Conservation (phyloP, 1,140 invertebrate genomes). For the Polyergus mexicanus region DNA sequence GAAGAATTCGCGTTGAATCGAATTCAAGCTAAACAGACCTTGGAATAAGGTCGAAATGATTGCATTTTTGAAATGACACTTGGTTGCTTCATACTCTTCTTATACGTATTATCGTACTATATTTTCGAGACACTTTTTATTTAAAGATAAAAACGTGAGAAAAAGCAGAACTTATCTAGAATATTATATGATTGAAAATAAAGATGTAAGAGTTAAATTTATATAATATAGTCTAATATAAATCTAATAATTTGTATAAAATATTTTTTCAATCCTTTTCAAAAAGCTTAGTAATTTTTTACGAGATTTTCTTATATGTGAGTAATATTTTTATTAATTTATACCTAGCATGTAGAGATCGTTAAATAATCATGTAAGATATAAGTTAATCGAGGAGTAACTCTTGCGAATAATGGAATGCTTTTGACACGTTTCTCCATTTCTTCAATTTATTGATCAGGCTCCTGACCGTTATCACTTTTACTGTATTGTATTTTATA, state of each 20-base stretch:
- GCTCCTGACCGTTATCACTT: background rate
- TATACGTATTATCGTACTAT: background rate
- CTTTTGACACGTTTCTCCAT: background rate
- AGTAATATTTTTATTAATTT: too few species aligned
- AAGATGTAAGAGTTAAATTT: too few species aligned
- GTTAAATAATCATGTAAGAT: too few species aligned
- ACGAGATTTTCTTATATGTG: too few species aligned
- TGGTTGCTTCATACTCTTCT: background rate
- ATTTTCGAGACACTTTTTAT: background rate
- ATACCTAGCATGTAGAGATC: too few species aligned
- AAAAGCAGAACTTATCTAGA: background rate
- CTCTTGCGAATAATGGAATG: background rate
- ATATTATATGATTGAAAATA: too few species aligned
- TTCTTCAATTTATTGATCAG: background rate
- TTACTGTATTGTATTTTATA: background rate
- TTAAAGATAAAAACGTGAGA: background rate
- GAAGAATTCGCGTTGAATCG: slow-evolving; percentile 74
- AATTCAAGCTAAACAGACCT: slow-evolving; percentile 54
- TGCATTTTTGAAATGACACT: slow-evolving; percentile 79
- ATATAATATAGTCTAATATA: too few species aligned
- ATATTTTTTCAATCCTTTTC: too few species aligned
- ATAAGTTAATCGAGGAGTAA: background rate
- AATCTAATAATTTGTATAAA: too few species aligned
- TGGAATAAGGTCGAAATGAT: slow-evolving; percentile 80
- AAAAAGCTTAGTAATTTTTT: too few species aligned